phyloP scores from a whole-genome alignment of 2,113 vertebrate species.

The Micromys minutus region DNA sequence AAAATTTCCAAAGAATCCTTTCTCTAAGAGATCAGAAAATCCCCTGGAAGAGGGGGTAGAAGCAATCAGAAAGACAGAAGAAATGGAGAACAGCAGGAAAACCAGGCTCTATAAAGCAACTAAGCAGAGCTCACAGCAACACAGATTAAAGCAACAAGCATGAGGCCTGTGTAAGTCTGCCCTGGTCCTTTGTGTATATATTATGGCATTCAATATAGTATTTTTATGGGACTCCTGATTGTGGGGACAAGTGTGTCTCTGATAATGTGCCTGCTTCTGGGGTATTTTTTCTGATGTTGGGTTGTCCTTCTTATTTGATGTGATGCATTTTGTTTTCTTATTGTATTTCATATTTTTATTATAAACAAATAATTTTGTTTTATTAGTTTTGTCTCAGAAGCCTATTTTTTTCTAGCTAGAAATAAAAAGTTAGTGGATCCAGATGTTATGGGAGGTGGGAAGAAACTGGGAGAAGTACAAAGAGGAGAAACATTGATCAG shows the following conservation, averaged over 20 bases:
- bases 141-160: neutral
- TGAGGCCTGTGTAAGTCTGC: neutral
- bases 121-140: neutral
- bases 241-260: neutral
- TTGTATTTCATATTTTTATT: neutral
- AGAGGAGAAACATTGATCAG: neutral
- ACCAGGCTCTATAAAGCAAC: neutral
- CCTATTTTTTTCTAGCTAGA: neutral
- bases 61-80: neutral
- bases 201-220: neutral
- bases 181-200: neutral
- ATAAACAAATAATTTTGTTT: no score
- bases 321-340: neutral
- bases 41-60: neutral
- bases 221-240: neutral
- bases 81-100: neutral
- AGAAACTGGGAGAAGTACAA: neutral
- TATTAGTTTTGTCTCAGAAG: neutral
- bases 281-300: neutral
- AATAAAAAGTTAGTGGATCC: neutral
- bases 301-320: neutral
- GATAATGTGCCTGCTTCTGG: neutral
- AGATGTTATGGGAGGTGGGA: neutral
- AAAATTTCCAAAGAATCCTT: neutral
- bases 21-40: fast-evolving